phyloP scores from a whole-genome alignment of 2,888 invertebrate genomes.

The Tryphoninae sp. region DNA sequence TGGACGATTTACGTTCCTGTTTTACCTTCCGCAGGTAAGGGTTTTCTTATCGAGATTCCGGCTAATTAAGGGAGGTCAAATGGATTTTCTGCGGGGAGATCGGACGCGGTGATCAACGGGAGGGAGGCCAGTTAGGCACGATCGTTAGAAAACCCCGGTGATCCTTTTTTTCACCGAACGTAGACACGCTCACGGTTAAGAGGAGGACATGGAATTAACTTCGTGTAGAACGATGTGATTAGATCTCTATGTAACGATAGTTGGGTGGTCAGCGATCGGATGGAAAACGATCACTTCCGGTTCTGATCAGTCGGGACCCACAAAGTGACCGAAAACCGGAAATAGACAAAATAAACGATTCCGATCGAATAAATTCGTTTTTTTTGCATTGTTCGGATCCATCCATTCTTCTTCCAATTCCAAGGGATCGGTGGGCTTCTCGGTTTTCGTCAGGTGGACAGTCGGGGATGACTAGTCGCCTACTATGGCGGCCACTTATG shows the following conservation, averaged over 20 bases:
- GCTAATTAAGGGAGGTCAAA: conserved; percentile 47
- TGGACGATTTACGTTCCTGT: not conserved
- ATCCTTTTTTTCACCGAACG: not conserved
- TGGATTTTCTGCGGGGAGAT: conserved; percentile 25
- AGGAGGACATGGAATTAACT: not conserved
- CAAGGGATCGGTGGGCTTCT: conserved; percentile 16
- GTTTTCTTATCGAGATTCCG: conserved; percentile 30
- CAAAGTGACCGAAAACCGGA: too few species aligned
- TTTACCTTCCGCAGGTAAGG: not conserved
- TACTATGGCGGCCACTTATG: conserved; percentile 56
- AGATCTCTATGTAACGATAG: not conserved
- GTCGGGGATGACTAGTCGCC: conserved; percentile 64
- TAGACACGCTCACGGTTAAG: not conserved
- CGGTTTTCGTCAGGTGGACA: conserved; percentile 63
- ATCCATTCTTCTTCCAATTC: too few species aligned
- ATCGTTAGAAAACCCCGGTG: not conserved
- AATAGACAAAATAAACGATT: too few species aligned
- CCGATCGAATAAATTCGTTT: too few species aligned
- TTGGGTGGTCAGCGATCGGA: not conserved
- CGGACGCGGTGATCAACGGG: conserved; percentile 24
- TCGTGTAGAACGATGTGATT: not conserved
- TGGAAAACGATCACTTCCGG: not conserved
- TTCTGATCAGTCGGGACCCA: not conserved
- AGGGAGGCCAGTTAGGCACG: not conserved
- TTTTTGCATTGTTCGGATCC: too few species aligned